phyloP scores from a whole-genome alignment of 1,140 invertebrate species.

The Acromyrmex echinatior region DNA sequence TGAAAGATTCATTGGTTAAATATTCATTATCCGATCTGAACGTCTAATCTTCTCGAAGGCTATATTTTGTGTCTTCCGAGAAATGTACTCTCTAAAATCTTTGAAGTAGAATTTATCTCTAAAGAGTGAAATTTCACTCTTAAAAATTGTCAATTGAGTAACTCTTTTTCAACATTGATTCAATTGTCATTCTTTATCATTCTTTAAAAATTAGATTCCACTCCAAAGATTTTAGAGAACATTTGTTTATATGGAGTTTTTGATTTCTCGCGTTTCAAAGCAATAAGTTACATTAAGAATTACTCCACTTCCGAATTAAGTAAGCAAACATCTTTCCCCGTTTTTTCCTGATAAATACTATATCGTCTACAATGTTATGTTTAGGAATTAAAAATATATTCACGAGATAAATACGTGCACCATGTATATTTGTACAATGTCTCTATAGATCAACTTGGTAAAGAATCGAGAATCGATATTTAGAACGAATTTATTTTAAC shows the following conservation, averaged over 20 bases:
- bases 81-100: neutral
- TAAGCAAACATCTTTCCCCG: neutral
- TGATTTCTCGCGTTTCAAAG: neutral
- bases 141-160: no score
- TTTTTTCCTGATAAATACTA: neutral
- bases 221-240: no score
- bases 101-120: no score
- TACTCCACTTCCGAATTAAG: neutral
- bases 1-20: constrained; percentile 40
- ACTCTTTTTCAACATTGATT: no score
- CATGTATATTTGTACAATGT: neutral
- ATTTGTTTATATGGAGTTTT: neutral
- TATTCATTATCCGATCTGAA: constrained; percentile 28
- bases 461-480: constrained; percentile 16
- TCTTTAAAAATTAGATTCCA: no score
- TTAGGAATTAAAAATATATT: neutral
- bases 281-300: neutral
- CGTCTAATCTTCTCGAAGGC: neutral
- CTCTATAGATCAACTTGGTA: constrained; percentile 9
- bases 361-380: neutral
- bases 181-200: no score
- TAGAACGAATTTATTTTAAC: constrained; percentile 52
- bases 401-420: neutral
- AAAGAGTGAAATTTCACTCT: no score
- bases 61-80: neutral